These are phyloP conservation scores for Scomberomorus guttatus DNA, from an alignment of 2,797 vertebrate species.

Conservation along the genomic window DNA sequence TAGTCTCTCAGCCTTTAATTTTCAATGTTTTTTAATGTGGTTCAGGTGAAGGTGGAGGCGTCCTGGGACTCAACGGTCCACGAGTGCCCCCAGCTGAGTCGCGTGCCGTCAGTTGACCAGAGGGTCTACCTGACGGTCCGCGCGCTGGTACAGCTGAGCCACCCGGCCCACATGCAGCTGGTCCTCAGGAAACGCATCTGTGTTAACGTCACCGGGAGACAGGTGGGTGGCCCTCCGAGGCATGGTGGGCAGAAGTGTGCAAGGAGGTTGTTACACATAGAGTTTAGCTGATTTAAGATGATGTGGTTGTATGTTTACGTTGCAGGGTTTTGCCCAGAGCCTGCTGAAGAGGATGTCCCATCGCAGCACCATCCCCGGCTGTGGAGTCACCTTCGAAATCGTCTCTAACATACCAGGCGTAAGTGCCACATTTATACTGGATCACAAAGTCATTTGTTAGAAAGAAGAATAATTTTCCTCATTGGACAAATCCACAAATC, in stretches of 20 bases:
- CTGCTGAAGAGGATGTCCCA: conserved; percentile 94
- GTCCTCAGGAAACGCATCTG: conserved; percentile 95
- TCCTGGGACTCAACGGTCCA: conserved; percentile 98
- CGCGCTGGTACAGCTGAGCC: conserved; percentile 91
- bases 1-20: neutral
- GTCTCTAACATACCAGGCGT: conserved; percentile 99
- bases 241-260: no score
- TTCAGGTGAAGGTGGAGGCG: conserved; percentile 93
- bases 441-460: neutral
- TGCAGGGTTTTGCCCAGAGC: conserved; percentile 95
- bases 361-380: conserved; percentile 91
- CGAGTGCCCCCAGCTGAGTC: conserved; percentile 91
- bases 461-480: neutral
- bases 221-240: conserved; percentile 66
- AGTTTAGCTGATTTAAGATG: neutral
- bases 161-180: conserved; percentile 94
- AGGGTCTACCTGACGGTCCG: conserved; percentile 93
- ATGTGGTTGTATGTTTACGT: conserved; percentile 1
- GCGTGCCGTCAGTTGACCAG: conserved; percentile 86
- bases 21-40: neutral
- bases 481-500: no score
- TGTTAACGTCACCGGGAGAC: conserved; percentile 86
- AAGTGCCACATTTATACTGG: conserved; percentile 35
- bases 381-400: conserved; percentile 95
- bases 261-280: no score